These are phyloP conservation scores for Agapornis canus DNA, from an alignment of 2,797 vertebrate species.

Conservation along the genomic window DNA sequence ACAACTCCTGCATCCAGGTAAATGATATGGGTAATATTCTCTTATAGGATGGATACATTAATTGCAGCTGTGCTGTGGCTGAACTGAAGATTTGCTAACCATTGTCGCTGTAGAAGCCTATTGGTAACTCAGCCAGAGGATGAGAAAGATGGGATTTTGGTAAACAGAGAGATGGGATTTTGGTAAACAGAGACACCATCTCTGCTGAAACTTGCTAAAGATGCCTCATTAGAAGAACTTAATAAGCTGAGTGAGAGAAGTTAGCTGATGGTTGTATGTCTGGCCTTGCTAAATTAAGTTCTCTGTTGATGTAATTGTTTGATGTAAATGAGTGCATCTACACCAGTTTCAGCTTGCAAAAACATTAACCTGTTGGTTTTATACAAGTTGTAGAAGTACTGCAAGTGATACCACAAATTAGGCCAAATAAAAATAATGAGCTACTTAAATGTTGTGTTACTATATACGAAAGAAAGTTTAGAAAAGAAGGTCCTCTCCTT, in stretches of 20 bases:
- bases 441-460: conserved; percentile 51
- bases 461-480: conserved; percentile 52
- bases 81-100: not conserved
- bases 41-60: not conserved
- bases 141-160: not conserved
- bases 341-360: not conserved
- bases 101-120: not conserved
- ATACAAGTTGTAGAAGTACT: conserved; percentile 58
- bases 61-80: not conserved
- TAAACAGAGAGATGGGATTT: not conserved
- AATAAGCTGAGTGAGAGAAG: conserved; percentile 44
- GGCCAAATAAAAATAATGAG: conserved; percentile 72
- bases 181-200: not conserved
- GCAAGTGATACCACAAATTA: conserved; percentile 67
- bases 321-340: not conserved
- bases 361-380: conserved; percentile 39
- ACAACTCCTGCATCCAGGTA: not conserved
- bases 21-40: not conserved
- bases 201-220: not conserved
- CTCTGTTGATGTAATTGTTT: not conserved
- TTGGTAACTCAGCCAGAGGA: not conserved
- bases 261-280: not conserved
- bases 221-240: conserved; percentile 11
- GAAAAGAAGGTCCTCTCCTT: conserved; percentile 47
- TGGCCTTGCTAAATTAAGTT: conserved; percentile 22